These are phyloP conservation scores for Coranthus polyacanthus DNA, from an alignment of 2,797 vertebrate genomes.

Conservation along the genomic window DNA sequence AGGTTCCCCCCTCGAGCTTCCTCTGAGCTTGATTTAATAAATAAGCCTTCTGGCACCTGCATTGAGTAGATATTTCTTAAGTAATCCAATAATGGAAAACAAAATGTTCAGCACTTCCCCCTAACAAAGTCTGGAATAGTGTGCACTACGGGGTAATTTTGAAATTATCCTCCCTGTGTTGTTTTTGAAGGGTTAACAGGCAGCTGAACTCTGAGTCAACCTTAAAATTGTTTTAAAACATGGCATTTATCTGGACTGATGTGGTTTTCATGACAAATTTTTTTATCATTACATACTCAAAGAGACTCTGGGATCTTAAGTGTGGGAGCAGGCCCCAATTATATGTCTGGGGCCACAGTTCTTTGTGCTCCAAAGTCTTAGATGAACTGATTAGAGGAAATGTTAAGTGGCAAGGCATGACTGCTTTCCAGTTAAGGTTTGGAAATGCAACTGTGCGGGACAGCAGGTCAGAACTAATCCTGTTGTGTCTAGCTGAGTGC, in stretches of 20 bases:
- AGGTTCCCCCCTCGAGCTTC: conserved; percentile 55
- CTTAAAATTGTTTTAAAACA: conserved; percentile 44
- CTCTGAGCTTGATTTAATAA: conserved; percentile 53
- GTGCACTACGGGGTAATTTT: conserved; percentile 21
- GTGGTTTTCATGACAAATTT: conserved; percentile 17
- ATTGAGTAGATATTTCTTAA: conserved; percentile 60
- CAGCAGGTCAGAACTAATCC: conserved; percentile 40
- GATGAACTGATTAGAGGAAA: conserved; percentile 37
- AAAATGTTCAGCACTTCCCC: conserved; percentile 48
- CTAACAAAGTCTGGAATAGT: conserved; percentile 44
- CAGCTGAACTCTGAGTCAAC: conserved; percentile 48
- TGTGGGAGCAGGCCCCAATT: conserved; percentile 22
- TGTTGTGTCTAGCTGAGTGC: conserved; percentile 17
- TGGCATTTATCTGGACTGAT: conserved; percentile 25
- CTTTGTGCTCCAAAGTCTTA: conserved; percentile 29
- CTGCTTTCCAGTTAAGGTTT: conserved; percentile 40
- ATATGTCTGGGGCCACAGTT: conserved; percentile 11
- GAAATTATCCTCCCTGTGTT: conserved; percentile 37
- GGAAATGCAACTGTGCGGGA: conserved; percentile 21
- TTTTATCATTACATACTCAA: conserved; percentile 22
- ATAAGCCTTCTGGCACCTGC: conserved; percentile 69
- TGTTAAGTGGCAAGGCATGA: conserved; percentile 41
- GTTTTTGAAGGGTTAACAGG: conserved; percentile 38
- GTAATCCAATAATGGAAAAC: conserved; percentile 72
- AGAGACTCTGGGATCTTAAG: conserved; percentile 33